phyloP scores from a whole-genome alignment of 2,113 vertebrate genomes.

The Colistium nudipinnis region DNA sequence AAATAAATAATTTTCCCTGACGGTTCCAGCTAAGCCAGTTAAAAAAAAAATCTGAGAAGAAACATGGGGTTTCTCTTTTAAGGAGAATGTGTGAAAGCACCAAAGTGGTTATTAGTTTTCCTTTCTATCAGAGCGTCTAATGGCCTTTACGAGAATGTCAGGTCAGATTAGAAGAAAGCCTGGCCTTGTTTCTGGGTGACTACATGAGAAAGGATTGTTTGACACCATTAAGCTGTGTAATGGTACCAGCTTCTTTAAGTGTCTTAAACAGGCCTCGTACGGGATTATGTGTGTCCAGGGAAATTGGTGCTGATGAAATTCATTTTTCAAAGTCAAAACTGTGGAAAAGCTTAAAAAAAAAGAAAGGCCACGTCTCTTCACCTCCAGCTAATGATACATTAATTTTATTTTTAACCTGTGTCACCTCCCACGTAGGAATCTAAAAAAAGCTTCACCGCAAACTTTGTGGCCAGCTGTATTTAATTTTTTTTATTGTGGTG shows the following conservation, averaged over 20 bases:
- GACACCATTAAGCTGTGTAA: conserved; percentile 2
- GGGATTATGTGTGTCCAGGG: background rate
- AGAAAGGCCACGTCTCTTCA: background rate
- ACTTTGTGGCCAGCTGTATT: background rate
- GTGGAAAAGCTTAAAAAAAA: background rate
- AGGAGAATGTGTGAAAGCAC: conserved; percentile 3
- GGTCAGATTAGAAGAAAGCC: conserved; percentile 8
- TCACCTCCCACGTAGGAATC: too few species aligned
- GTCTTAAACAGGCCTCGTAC: conserved; percentile 22
- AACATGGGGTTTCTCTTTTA: conserved; percentile 17
- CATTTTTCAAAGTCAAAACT: background rate
- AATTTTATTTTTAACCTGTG: too few species aligned
- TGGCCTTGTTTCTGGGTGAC: conserved; percentile 17
- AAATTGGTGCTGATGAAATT: conserved; percentile 1
- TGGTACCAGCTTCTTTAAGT: conserved; percentile 18
- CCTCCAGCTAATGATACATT: background rate
- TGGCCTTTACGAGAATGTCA: background rate
- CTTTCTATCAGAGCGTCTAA: background rate
- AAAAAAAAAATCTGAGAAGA: conserved; percentile 9
- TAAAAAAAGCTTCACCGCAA: background rate
- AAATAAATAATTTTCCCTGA: background rate
- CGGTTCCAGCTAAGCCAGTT: conserved; percentile 4
- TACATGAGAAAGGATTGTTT: conserved; percentile 10
- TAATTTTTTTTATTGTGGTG: background rate
- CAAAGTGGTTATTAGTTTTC: background rate